Evolutionary conservation across 2,888 invertebrate species (phyloP).

Genomic region (Siphlonurus alternatus): DNA sequence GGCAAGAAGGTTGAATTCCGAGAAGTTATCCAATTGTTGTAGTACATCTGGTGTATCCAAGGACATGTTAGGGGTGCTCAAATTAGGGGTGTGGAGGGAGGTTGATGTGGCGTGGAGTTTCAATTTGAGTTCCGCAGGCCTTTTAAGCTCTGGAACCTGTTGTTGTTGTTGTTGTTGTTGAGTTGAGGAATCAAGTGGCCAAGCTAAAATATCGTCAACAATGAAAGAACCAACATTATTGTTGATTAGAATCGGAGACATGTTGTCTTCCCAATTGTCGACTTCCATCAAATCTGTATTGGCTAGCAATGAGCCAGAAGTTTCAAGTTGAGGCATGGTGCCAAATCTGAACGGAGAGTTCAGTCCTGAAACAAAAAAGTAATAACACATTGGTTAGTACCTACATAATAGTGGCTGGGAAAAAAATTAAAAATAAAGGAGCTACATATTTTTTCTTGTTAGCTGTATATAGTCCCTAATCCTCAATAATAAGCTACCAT

Average conservation of each 20-base stretch:
- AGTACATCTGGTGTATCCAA: background rate
- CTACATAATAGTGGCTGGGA: background rate
- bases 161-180: too few species aligned
- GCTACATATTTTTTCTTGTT: too few species aligned
- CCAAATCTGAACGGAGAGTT: background rate
- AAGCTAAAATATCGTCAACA: too few species aligned
- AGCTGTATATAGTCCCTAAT: too few species aligned
- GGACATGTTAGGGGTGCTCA: background rate
- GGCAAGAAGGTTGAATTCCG: background rate
- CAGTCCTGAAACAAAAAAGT: background rate
- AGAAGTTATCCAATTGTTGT: background rate
- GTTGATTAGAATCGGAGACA: background rate
- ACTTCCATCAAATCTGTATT: background rate
- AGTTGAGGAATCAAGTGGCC: too few species aligned
- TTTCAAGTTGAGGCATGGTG: background rate
- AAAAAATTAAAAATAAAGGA: background rate
- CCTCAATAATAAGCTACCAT: too few species aligned
- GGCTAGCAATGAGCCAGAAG: background rate
- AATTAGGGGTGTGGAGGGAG: background rate
- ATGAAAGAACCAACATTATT: background rate
- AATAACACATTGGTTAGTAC: background rate
- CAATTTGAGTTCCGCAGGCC: background rate
- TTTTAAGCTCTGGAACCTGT: background rate
- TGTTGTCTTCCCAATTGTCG: background rate
- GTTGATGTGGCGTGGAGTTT: background rate